A percentile compares a stretch with the other conserved stretches of the same genome.
Evolutionary conservation across 2,797 vertebrate species (phyloP).

Genomic region (Lepilemur septentrionalis): DNA sequence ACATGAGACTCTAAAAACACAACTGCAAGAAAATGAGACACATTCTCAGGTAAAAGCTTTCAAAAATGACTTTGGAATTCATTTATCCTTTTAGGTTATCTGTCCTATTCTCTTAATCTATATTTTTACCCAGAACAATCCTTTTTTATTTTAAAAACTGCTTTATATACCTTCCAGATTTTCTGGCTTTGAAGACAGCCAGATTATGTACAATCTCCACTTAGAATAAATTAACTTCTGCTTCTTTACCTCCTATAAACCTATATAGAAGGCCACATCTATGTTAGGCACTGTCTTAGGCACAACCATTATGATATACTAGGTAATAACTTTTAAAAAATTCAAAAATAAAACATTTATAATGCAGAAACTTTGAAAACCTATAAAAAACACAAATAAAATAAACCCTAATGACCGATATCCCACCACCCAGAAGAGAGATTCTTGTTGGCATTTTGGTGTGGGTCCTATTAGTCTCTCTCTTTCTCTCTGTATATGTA

Average conservation of each 20-base stretch:
- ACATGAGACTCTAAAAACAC: conserved; percentile 88
- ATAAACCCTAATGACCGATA: background rate
- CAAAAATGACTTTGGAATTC: background rate
- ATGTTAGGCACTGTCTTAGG: background rate
- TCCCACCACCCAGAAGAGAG: background rate
- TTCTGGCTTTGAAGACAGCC: conserved; percentile 14
- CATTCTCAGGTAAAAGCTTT: conserved; percentile 90
- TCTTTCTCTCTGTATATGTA: background rate
- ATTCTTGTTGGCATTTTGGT: conserved; percentile 30
- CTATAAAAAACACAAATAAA: background rate
- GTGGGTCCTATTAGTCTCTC: background rate
- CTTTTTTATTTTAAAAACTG: background rate
- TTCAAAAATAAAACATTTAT: conserved; percentile 36
- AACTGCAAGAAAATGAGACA: conserved; percentile 95
- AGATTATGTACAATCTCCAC: background rate
- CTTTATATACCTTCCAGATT: background rate
- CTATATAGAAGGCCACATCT: background rate
- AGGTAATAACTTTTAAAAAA: background rate
- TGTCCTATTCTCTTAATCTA: background rate
- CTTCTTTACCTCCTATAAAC: background rate
- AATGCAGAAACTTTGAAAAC: conserved; percentile 26
- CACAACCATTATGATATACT: background rate
- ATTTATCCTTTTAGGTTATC: background rate
- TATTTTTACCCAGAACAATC: background rate
- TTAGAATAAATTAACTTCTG: background rate